A percentile compares a stretch with the other conserved stretches of the same genome.
phyloP scores from a whole-genome alignment of 1,140 invertebrate species.

The Galendromus occidentalis region DNA sequence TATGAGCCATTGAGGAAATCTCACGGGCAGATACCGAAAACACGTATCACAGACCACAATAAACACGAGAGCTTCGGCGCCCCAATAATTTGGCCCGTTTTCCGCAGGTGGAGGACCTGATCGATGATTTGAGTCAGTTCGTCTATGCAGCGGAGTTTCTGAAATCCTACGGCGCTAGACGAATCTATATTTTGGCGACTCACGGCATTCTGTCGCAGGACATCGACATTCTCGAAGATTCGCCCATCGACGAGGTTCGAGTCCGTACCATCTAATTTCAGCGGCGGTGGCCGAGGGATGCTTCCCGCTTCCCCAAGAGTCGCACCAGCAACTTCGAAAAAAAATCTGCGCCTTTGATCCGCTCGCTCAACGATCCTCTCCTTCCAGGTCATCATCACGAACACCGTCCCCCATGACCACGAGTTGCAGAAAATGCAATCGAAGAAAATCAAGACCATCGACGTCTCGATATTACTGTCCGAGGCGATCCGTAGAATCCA shows the following conservation, averaged over 20 bases:
- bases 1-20: too few species aligned
- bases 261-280: background rate
- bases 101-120: slow-evolving; percentile 36
- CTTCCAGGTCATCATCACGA: slow-evolving; percentile 82
- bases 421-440: slow-evolving; percentile 96
- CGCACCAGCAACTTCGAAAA: too few species aligned
- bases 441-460: slow-evolving; percentile 95
- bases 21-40: too few species aligned
- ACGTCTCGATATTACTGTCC: slow-evolving; percentile 80
- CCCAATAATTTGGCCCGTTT: too few species aligned
- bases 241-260: slow-evolving; percentile 75
- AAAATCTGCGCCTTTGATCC: too few species aligned
- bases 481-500: slow-evolving; percentile 93
- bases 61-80: slow-evolving; percentile 15
- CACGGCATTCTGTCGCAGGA: slow-evolving; percentile 93
- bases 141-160: slow-evolving; percentile 86
- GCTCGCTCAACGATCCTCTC: slow-evolving; percentile 14
- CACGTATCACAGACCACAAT: too few species aligned
- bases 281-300: background rate
- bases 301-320: background rate
- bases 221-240: slow-evolving; percentile 87
- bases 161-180: slow-evolving; percentile 92
- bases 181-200: slow-evolving; percentile 93
- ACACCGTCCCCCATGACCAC: slow-evolving; percentile 74
- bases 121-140: slow-evolving; percentile 90